Conservation (phyloP, 2,797 vertebrate species). For the Neosilurus hyrtlii region DNA sequence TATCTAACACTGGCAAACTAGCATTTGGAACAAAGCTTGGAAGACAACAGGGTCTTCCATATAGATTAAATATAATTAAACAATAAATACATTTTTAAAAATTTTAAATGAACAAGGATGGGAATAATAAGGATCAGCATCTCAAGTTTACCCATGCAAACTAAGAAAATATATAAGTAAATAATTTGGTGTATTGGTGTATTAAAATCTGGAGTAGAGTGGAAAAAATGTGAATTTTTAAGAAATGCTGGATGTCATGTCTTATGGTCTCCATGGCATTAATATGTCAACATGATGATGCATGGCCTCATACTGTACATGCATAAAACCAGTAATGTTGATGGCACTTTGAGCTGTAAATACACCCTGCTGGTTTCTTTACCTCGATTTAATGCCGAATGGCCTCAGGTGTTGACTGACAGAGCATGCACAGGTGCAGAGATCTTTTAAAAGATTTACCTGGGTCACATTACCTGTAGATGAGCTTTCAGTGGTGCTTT, state of each 20-base stretch:
- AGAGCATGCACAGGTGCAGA: background rate
- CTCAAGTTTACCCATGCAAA: background rate
- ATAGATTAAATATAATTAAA: no score
- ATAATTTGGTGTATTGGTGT: background rate
- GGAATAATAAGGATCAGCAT: background rate
- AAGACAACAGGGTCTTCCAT: background rate
- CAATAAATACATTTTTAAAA: background rate
- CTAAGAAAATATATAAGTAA: background rate
- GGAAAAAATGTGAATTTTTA: background rate
- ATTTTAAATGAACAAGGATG: background rate
- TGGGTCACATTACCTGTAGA: background rate
- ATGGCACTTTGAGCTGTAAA: background rate
- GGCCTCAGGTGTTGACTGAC: slow-evolving; percentile 1
- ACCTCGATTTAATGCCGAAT: background rate
- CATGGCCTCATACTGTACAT: background rate
- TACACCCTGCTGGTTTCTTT: background rate
- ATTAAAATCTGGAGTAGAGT: background rate
- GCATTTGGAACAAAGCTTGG: background rate
- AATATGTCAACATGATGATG: background rate
- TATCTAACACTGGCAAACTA: background rate
- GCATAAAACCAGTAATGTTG: background rate
- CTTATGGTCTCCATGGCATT: background rate
- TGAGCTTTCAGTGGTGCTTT: background rate
- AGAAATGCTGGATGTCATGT: background rate
- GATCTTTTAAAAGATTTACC: background rate